phyloP scores from a whole-genome alignment of 1,140 invertebrate genomes.

The Pseudachorutes palmiensis region DNA sequence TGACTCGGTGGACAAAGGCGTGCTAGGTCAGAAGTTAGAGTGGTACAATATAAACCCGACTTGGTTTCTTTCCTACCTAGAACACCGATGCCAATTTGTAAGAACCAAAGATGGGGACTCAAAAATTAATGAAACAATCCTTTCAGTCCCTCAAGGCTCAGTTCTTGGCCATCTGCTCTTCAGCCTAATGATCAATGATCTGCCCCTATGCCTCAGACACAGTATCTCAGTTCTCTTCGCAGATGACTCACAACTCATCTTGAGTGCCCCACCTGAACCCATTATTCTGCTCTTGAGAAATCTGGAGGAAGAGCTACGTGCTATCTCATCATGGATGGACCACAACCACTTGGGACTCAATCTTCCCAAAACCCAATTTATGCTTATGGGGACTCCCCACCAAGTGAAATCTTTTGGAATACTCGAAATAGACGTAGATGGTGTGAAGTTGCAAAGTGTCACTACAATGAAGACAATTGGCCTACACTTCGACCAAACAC shows the following conservation, averaged over 20 bases:
- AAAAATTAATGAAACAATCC: not conserved
- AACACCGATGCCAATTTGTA: constrained; percentile 21
- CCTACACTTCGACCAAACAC: not conserved
- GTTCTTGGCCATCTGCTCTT: constrained; percentile 38
- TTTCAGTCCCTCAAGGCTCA: constrained; percentile 40
- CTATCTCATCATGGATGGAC: constrained; percentile 3
- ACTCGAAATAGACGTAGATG: not conserved
- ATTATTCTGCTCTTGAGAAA: too few species aligned
- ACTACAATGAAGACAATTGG: not conserved
- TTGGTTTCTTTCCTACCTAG: constrained; percentile 13
- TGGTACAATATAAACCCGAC: constrained; percentile 19
- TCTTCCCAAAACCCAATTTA: constrained; percentile 14
- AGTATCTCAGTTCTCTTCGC: constrained; percentile 35
- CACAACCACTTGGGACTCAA: constrained; percentile 8
- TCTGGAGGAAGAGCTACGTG: not conserved
- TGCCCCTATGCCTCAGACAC: constrained; percentile 20
- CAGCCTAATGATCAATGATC: constrained; percentile 36
- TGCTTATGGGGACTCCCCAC: not conserved
- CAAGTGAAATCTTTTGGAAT: not conserved
- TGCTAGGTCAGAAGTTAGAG: constrained; percentile 14
- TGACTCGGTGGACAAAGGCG: constrained; percentile 7
- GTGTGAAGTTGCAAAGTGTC: not conserved
- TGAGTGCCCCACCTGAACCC: not conserved
- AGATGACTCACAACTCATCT: constrained; percentile 38
- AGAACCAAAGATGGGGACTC: not conserved